Percentiles rank a stretch among this genome's conserved stretches.
Conservation (phyloP, 2,113 vertebrate genomes). For the Heliornis fulica region DNA sequence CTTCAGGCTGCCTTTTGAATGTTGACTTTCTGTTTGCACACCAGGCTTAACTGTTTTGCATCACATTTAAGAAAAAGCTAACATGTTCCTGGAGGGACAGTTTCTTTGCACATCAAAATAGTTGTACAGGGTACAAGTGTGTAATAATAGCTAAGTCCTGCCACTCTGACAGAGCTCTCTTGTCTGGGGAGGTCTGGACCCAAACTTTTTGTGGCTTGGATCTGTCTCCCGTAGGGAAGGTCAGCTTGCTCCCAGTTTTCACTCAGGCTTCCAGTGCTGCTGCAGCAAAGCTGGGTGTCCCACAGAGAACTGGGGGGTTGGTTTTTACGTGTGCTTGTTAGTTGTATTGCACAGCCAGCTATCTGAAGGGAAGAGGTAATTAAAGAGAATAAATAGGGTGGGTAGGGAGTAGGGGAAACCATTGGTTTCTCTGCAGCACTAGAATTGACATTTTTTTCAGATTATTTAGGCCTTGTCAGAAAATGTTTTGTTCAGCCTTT, state of each 20-base stretch:
- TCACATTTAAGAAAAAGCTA: neutral
- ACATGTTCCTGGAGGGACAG: neutral
- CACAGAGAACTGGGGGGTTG: neutral
- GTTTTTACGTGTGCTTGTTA: neutral
- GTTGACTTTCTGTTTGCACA: neutral
- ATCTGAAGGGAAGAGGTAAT: slow-evolving; percentile 5
- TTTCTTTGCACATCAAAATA: neutral
- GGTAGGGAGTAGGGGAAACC: neutral
- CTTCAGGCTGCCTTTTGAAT: neutral
- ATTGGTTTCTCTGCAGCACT: neutral
- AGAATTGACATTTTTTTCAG: slow-evolving; percentile 15
- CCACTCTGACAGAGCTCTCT: neutral
- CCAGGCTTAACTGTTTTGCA: neutral
- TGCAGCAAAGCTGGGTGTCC: neutral
- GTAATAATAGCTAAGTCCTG: neutral
- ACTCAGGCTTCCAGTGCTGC: neutral
- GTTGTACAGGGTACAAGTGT: neutral
- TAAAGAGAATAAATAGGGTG: neutral
- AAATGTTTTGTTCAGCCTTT: slow-evolving; percentile 47
- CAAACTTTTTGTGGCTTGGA: neutral
- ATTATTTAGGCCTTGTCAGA: slow-evolving; percentile 11
- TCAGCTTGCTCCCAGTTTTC: neutral
- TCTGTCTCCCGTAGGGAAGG: neutral
- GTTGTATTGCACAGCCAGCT: neutral
- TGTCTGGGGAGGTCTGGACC: neutral